Conservation (phyloP, 2,797 vertebrate species). For the Hephaestus fuliginosus region DNA sequence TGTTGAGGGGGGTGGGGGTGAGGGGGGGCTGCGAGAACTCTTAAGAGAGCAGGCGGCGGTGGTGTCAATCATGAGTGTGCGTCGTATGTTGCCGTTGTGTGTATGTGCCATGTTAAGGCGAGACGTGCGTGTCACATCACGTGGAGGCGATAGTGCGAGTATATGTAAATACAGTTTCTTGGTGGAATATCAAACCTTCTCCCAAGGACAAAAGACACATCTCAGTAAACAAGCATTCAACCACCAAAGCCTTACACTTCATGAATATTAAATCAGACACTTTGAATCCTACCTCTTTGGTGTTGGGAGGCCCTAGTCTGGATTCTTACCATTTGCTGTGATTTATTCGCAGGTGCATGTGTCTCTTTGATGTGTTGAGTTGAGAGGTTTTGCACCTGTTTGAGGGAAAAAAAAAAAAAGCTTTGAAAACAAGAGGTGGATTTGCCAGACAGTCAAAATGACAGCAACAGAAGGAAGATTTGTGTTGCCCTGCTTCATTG, state of each 20-base stretch:
- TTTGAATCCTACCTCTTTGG: constrained; percentile 83
- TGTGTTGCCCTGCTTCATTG: constrained; percentile 79
- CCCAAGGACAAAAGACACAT: constrained; percentile 82
- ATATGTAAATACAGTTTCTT: constrained; percentile 76
- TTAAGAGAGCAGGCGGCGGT: constrained; percentile 20
- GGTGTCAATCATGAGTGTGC: constrained; percentile 18
- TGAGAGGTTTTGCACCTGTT: constrained; percentile 85
- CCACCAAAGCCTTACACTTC: constrained; percentile 79
- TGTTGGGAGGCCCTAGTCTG: constrained; percentile 74
- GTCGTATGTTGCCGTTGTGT: background rate
- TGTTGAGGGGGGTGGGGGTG: background rate
- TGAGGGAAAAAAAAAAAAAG: constrained; percentile 69
- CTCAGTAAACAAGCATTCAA: constrained; percentile 82
- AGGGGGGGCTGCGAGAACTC: constrained; percentile 2
- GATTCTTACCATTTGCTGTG: constrained; percentile 80
- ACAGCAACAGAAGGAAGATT: constrained; percentile 73
- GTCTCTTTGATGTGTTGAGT: constrained; percentile 83
- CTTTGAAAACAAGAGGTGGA: constrained; percentile 83
- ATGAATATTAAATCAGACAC: constrained; percentile 85
- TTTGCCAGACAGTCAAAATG: constrained; percentile 80
- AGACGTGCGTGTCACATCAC: constrained; percentile 34
- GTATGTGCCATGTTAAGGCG: constrained; percentile 15
- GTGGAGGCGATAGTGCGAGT: constrained; percentile 43
- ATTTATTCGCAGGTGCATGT: constrained; percentile 84
- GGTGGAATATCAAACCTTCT: constrained; percentile 77